Conservation (phyloP, 1,140 invertebrate genomes). For the Plodia interpunctella region DNA sequence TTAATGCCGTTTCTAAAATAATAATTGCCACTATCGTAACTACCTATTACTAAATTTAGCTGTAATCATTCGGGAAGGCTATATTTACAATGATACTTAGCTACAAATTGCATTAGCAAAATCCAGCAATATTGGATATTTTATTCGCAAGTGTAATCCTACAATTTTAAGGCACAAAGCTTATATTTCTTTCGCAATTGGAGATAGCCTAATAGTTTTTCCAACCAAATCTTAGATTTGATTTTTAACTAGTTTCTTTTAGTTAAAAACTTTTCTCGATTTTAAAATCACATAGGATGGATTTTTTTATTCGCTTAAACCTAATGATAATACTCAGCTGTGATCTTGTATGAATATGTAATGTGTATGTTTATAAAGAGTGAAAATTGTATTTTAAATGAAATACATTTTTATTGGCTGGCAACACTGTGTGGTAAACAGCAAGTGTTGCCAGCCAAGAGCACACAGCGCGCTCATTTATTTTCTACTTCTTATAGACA, state of each 20-base stretch:
- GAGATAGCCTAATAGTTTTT: neutral
- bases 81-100: slow-evolving; percentile 3
- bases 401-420: no score
- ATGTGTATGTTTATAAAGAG: no score
- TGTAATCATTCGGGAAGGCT: neutral
- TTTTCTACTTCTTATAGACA: no score
- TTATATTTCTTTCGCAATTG: neutral
- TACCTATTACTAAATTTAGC: neutral
- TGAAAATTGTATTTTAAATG: no score
- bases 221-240: neutral
- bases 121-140: neutral
- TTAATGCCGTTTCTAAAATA: neutral
- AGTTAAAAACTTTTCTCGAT: neutral
- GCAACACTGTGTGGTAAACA: no score
- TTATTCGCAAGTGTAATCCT: neutral
- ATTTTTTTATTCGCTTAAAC: no score
- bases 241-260: neutral
- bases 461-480: no score
- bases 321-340: no score
- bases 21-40: neutral
- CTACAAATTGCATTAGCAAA: neutral
- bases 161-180: neutral
- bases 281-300: no score
- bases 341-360: no score
- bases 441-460: no score